phyloP scores from a whole-genome alignment of 2,113 vertebrate species.

The Delphinus delphis region DNA sequence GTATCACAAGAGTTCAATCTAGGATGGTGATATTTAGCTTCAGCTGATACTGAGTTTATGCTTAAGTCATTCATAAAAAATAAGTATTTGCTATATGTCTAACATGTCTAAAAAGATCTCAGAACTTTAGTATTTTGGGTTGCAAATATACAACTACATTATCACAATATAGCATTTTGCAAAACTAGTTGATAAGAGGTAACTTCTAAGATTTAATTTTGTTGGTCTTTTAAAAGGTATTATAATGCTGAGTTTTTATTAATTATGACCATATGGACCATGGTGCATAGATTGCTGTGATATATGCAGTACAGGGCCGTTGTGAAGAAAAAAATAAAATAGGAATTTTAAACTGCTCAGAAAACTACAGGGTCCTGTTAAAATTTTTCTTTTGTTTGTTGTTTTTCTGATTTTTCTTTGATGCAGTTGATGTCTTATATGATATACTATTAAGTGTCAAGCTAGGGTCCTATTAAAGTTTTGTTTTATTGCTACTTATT shows the following conservation, averaged over 20 bases:
- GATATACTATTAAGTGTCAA: not conserved
- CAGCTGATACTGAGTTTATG: not conserved
- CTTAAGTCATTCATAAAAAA: not conserved
- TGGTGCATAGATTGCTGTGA: not conserved
- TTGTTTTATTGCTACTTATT: not conserved
- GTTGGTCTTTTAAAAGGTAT: not conserved
- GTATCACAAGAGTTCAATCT: not conserved
- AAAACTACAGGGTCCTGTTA: not conserved
- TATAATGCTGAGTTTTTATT: not conserved
- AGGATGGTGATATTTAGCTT: not conserved
- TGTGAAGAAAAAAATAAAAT: not conserved
- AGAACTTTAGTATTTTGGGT: not conserved
- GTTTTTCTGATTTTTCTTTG: slow-evolving; percentile 14
- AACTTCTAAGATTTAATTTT: not conserved
- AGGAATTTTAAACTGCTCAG: not conserved
- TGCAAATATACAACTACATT: not conserved
- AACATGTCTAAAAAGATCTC: not conserved
- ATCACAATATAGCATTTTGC: not conserved
- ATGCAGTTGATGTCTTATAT: not conserved
- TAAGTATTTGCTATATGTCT: not conserved
- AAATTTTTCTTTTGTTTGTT: not conserved
- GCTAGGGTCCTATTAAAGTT: not conserved
- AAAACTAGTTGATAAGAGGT: not conserved
- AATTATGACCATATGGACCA: not conserved
- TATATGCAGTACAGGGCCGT: not conserved